These are phyloP conservation scores for Mylabris phalerata DNA, from an alignment of 1,140 invertebrate genomes.

Conservation along the genomic window DNA sequence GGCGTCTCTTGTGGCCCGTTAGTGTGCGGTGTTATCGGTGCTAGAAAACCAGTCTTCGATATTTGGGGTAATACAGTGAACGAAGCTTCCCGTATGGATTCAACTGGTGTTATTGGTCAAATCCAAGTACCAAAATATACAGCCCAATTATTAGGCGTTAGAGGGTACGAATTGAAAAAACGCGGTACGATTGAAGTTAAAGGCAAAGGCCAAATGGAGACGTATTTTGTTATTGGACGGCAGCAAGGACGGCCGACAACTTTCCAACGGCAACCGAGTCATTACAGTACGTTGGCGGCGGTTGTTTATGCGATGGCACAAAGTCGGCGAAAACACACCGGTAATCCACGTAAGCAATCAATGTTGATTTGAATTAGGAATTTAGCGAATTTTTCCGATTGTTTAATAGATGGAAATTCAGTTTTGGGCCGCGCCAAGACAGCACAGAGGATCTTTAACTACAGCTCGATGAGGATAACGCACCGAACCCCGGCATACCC, in stretches of 20 bases:
- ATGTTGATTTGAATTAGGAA: not conserved
- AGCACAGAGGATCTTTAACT: conserved; percentile 43
- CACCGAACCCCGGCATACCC: conserved; percentile 41
- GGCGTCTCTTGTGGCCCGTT: conserved; percentile 88
- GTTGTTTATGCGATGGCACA: conserved; percentile 84
- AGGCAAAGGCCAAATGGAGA: conserved; percentile 93
- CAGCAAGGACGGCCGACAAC: conserved; percentile 46
- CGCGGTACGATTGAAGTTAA: conserved; percentile 84
- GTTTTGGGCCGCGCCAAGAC: conserved; percentile 40
- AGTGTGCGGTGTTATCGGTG: conserved; percentile 96
- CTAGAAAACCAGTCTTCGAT: conserved; percentile 95
- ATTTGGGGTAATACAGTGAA: conserved; percentile 96
- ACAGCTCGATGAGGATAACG: conserved; percentile 48
- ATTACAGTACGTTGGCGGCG: conserved; percentile 71
- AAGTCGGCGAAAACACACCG: conserved; percentile 53
- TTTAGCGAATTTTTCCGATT: not conserved
- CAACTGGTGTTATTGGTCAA: conserved; percentile 76
- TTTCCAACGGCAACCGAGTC: conserved; percentile 59
- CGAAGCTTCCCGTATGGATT: conserved; percentile 90
- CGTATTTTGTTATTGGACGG: conserved; percentile 76
- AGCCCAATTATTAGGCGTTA: conserved; percentile 65
- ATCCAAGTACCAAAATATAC: conserved; percentile 85
- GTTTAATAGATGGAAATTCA: conserved; percentile 29
- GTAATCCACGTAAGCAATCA: conserved; percentile 42
- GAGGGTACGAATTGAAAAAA: conserved; percentile 65